Base-by-base conservation (phyloP, 2,113 vertebrate species). In the Daphoenositta chrysoptera region DNA sequence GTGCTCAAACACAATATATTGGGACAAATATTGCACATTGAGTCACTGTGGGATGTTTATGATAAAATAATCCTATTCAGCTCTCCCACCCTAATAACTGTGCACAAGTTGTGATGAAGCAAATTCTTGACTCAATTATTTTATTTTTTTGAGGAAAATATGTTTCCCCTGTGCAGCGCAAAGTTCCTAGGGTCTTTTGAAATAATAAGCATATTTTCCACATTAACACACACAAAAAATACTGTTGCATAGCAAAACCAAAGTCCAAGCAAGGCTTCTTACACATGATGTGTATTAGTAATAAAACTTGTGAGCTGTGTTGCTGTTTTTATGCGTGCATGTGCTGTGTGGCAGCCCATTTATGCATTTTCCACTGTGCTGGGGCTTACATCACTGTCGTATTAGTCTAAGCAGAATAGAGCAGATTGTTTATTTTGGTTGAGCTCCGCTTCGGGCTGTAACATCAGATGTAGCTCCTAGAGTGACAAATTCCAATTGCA, bases 401-500 rank as follows among this genome's bases (percentile, higher is more conserved):
- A 87, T 98, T 98, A 98, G 97, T 94, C 95, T 97, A 96, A 97
- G 97, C 96, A 96, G 96, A 97, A 96, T 61, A 86, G 97, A 98
- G 97, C 98, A 98, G 98, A 98, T 97, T 98, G 98, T 98, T 98
- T 98, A 98, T 98, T 98, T 97, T 96, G 96, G 97, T 98, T 98
- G 95, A 97, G 96, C 96, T 97, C 89, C 0, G 95, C 98, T 98
- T 93, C 97, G 85, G 98, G 98, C 97, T 97, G 97, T 97, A 98
- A 92, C 97, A 97, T 98, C 97, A 98, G 97, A 98, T 98, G 97
- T 95, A 97, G 94, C 97, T 98, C 96, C 81, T 90, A 94, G 87
- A 98, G 97, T 97, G 97, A 98, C 97, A 97, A 96, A 98, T 98
- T 98, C 97, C 94, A 89, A 90, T 85, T 81, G 93, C 97, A 92